Evolutionary conservation across 2,888 invertebrate species (phyloP).

Genomic region (Athrips mouffetella): DNA sequence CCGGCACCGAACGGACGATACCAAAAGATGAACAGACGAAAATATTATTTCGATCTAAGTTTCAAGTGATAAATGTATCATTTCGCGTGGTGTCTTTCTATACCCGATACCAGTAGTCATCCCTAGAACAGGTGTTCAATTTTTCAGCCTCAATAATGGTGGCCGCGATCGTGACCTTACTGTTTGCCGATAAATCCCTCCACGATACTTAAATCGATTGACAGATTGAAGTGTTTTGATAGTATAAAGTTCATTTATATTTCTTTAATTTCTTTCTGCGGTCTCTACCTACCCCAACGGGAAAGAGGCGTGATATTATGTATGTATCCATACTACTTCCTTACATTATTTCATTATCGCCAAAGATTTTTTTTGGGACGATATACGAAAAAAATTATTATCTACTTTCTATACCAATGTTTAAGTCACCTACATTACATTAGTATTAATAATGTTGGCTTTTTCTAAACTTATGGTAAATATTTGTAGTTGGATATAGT

Average conservation of each 20-base stretch:
- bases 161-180: constrained; percentile 55
- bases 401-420: too few relatives aligned
- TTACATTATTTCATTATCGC: too few relatives aligned
- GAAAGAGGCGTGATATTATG: neutral
- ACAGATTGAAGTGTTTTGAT: constrained; percentile 40
- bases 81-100: neutral
- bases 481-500: too few relatives aligned
- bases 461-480: too few relatives aligned
- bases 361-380: too few relatives aligned
- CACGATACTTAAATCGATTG: constrained; percentile 51
- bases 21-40: too few relatives aligned
- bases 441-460: too few relatives aligned
- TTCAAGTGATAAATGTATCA: neutral
- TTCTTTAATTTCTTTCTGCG: neutral
- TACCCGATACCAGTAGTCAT: neutral
- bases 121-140: constrained; percentile 30
- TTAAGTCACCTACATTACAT: too few relatives aligned
- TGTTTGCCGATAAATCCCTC: constrained; percentile 54
- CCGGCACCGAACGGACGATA: too few relatives aligned
- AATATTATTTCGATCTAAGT: neutral
- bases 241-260: neutral
- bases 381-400: too few relatives aligned
- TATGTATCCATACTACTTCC: too few relatives aligned
- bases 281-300: neutral
- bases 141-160: constrained; percentile 46